phyloP scores from a whole-genome alignment of 2,888 invertebrate species.

The Unio delphinus region DNA sequence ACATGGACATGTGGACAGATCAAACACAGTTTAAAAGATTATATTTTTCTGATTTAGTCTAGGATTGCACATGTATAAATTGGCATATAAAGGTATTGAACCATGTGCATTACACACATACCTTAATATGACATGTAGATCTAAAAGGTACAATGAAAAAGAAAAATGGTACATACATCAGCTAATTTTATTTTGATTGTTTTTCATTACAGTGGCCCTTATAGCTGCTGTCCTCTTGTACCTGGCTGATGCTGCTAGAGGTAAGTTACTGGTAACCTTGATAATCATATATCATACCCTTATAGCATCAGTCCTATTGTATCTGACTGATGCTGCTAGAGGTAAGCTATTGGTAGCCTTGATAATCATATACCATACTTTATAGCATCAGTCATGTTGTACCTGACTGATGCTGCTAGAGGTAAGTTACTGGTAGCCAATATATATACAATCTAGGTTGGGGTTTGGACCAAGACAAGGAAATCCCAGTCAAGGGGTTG shows the following conservation, averaged over 20 bases:
- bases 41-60: too few species aligned
- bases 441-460: too few species aligned
- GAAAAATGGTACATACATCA: too few species aligned
- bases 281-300: conserved; percentile 33
- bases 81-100: not conserved
- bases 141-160: not conserved
- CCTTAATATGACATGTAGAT: not conserved
- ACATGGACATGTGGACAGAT: too few species aligned
- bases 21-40: too few species aligned
- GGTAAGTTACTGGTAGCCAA: too few species aligned
- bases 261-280: conserved; percentile 19
- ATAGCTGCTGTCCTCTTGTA: conserved; percentile 66
- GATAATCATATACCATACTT: too few species aligned
- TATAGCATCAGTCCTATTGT: conserved; percentile 64
- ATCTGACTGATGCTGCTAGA: conserved; percentile 64
- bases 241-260: conserved; percentile 64
- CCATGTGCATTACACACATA: not conserved
- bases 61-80: not conserved
- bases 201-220: conserved; percentile 62
- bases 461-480: too few species aligned
- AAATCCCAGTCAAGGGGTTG: too few species aligned
- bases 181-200: not conserved
- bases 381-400: conserved; percentile 60
- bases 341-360: conserved; percentile 30
- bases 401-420: too few species aligned